A percentile compares a stretch with the other conserved stretches of the same genome.
These are phyloP conservation scores for Athalia cordata DNA, from an alignment of 2,888 invertebrate species.

Conservation along the genomic window DNA sequence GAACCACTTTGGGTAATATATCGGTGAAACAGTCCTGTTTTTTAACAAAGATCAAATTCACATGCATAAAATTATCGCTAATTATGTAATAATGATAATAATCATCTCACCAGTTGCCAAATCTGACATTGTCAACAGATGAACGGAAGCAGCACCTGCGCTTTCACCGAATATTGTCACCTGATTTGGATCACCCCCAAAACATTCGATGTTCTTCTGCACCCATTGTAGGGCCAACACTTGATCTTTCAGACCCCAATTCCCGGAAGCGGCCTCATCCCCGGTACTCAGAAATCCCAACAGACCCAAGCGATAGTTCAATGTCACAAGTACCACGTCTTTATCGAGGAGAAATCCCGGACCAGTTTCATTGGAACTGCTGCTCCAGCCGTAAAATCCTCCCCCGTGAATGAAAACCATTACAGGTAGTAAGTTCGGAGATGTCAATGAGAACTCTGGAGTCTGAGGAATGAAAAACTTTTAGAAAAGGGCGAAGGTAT, in stretches of 20 bases:
- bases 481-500: too few relatives aligned
- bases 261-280: slow-evolving; percentile 15
- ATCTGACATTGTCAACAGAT: background rate
- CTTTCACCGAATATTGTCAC: slow-evolving; percentile 9
- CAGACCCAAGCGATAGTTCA: background rate
- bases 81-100: too few relatives aligned
- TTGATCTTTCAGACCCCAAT: slow-evolving; percentile 6
- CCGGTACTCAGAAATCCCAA: slow-evolving; percentile 14
- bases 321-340: slow-evolving; percentile 10
- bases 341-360: slow-evolving; percentile 11
- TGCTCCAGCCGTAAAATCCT: background rate
- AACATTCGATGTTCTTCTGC: slow-evolving; percentile 13
- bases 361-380: background rate
- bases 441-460: too few relatives aligned
- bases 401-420: slow-evolving; percentile 10
- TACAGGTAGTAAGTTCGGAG: background rate
- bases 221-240: slow-evolving; percentile 13
- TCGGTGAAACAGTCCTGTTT: slow-evolving; percentile 72
- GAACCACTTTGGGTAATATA: slow-evolving; percentile 76
- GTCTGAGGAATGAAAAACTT: background rate
- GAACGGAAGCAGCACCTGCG: slow-evolving; percentile 9
- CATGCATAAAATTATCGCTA: too few relatives aligned
- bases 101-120: background rate
- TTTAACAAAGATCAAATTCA: too few relatives aligned
- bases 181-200: slow-evolving; percentile 12